A percentile compares a stretch with the other conserved stretches of the same genome.
Evolutionary conservation across 2,113 vertebrate species (phyloP).

Genomic region (Cebidichthys violaceus): DNA sequence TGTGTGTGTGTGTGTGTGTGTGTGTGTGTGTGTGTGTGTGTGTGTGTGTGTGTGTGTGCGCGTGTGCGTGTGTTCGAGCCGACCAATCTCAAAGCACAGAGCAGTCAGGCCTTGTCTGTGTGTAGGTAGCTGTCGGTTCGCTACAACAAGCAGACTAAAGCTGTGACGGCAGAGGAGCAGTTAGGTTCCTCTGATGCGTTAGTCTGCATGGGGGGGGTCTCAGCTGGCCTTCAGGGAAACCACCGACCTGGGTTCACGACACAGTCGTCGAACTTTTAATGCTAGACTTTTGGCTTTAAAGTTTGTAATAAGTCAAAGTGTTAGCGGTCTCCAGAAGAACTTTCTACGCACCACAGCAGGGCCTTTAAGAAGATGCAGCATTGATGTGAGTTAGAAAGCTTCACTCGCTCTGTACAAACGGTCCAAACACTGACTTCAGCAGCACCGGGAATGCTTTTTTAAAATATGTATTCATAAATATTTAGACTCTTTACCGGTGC

Average conservation of each 20-base stretch:
- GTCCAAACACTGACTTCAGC: background rate
- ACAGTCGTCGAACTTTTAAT: background rate
- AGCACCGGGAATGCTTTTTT: background rate
- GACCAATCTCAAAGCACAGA: conserved; percentile 41
- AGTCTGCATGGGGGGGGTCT: no score
- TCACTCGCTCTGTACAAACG: background rate
- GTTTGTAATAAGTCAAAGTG: background rate
- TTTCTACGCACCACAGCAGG: background rate
- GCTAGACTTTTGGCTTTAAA: background rate
- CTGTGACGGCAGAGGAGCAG: conserved; percentile 20
- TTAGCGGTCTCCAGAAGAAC: background rate
- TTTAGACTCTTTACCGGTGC: background rate
- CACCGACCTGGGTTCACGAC: conserved; percentile 7
- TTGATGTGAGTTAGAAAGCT: background rate
- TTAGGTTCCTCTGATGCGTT: conserved; percentile 4
- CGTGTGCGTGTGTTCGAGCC: background rate
- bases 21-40: no score
- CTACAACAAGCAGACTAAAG: conserved; percentile 15
- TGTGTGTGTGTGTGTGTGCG: no score
- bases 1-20: no score
- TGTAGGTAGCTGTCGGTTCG: conserved; percentile 35
- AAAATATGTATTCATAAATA: background rate
- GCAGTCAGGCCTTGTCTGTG: conserved; percentile 22
- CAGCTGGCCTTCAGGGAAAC: background rate
- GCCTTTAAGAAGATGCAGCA: background rate